These are phyloP conservation scores for Perca flavescens DNA, from an alignment of 2,113 vertebrate genomes.

Conservation along the genomic window DNA sequence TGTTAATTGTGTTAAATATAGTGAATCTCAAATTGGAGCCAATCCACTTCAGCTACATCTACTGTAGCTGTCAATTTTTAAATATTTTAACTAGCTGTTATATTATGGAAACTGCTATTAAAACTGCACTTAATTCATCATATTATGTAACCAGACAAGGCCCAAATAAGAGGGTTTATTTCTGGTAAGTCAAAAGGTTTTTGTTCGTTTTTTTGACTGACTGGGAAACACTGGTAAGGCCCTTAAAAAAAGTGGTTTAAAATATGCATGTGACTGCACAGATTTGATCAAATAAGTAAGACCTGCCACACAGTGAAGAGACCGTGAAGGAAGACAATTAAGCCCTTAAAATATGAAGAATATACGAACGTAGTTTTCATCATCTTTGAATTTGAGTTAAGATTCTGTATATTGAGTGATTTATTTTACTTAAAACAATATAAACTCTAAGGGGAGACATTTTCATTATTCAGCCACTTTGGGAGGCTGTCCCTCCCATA, in stretches of 20 bases:
- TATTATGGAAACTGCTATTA: conserved; percentile 41
- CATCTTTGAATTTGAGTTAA: too few species aligned
- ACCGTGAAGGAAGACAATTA: not conserved
- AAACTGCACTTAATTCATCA: conserved; percentile 33
- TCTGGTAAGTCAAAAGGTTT: conserved; percentile 15
- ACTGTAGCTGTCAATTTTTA: conserved; percentile 36
- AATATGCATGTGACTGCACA: not conserved
- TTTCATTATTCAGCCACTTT: not conserved
- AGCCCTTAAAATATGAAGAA: not conserved
- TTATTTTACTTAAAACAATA: not conserved
- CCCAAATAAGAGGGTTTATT: conserved; percentile 38
- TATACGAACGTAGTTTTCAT: too few species aligned
- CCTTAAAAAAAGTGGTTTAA: conserved; percentile 3
- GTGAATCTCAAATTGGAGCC: conserved; percentile 42
- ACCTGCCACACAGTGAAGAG: too few species aligned
- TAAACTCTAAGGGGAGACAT: conserved; percentile 3
- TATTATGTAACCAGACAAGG: conserved; percentile 7
- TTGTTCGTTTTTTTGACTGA: conserved; percentile 17
- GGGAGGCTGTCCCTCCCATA: not conserved
- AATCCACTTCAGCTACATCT: conserved; percentile 44
- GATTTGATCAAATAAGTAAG: too few species aligned
- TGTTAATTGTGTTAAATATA: conserved; percentile 56
- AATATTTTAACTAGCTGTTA: conserved; percentile 44
- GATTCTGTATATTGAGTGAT: not conserved
- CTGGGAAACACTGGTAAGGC: not conserved